A percentile compares a stretch with the other conserved stretches of the same genome.
These are phyloP conservation scores for Geococcyx californianus DNA, from an alignment of 2,113 vertebrate genomes.

Conservation along the genomic window DNA sequence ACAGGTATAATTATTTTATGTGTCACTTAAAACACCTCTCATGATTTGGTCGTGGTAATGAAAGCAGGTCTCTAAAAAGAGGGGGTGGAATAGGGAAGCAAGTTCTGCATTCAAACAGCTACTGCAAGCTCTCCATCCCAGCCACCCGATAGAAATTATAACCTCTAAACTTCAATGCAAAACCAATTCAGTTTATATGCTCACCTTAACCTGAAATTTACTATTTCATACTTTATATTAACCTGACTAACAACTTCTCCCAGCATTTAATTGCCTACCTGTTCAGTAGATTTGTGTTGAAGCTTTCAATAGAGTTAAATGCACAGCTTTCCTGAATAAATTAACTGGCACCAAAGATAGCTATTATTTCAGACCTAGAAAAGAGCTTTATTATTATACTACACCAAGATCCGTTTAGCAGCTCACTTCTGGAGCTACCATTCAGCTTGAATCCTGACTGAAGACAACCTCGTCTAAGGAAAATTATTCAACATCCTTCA, in stretches of 20 bases:
- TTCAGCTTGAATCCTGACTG: background rate
- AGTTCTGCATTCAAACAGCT: background rate
- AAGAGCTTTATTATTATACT: conserved; percentile 13
- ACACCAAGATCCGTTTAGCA: background rate
- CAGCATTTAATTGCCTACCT: conserved; percentile 41
- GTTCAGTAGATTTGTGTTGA: conserved; percentile 6
- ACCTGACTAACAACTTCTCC: conserved; percentile 39
- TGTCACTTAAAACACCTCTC: background rate
- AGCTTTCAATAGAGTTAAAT: conserved; percentile 50
- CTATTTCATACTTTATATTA: conserved; percentile 36
- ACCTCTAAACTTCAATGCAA: conserved; percentile 45
- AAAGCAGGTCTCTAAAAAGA: background rate
- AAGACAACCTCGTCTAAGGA: conserved; percentile 23
- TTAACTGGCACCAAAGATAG: background rate
- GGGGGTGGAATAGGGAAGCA: background rate
- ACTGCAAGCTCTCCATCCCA: background rate
- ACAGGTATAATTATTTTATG: background rate
- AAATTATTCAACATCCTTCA: conserved; percentile 33
- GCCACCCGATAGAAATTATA: conserved; percentile 69
- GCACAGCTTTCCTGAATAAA: conserved; percentile 37
- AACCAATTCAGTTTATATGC: conserved; percentile 35
- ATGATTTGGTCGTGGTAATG: background rate
- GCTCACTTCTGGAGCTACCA: conserved; percentile 3
- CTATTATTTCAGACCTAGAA: conserved; percentile 39
- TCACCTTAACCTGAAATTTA: conserved; percentile 43